Percentiles rank a stretch among this genome's conserved stretches.
Evolutionary conservation across 2,797 vertebrate genomes (phyloP).

Genomic region (Rhinogobio ventralis): DNA sequence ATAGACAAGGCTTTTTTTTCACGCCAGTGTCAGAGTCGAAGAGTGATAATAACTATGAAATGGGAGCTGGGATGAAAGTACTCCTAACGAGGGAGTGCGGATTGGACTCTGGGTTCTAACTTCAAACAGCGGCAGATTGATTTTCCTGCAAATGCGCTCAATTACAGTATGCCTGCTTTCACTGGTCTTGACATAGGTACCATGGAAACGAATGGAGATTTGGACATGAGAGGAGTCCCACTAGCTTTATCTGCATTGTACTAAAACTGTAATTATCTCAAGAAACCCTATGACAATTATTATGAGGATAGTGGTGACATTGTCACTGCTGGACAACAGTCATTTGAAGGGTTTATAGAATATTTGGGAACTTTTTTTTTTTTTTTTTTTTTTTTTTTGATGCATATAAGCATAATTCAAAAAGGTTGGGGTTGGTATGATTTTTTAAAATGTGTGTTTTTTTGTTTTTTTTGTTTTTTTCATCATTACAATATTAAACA

Average conservation of each 20-base stretch:
- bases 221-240: slow-evolving; percentile 29
- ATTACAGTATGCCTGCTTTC: slow-evolving; percentile 43
- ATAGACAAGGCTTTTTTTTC: slow-evolving; percentile 4
- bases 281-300: background rate
- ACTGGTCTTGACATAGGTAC: slow-evolving; percentile 30
- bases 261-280: slow-evolving; percentile 28
- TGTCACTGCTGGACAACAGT: background rate
- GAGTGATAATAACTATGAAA: slow-evolving; percentile 49
- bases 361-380: background rate
- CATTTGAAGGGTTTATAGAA: background rate
- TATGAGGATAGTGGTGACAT: background rate
- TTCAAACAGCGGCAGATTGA: slow-evolving; percentile 47
- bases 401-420: background rate
- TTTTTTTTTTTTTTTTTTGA: background rate
- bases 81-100: slow-evolving; percentile 33
- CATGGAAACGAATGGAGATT: slow-evolving; percentile 41
- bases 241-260: slow-evolving; percentile 14
- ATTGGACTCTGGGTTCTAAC: slow-evolving; percentile 40
- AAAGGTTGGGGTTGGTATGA: too few species aligned
- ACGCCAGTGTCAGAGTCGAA: slow-evolving; percentile 5
- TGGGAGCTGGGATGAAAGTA: slow-evolving; percentile 48
- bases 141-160: slow-evolving; percentile 45
- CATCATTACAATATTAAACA: background rate
- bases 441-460: too few species aligned
- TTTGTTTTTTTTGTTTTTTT: too few species aligned